Evolutionary conservation across 2,888 invertebrate species (phyloP), one percentile per base, ranked within the genome.

Genomic region (Apantesis nais): DNA sequence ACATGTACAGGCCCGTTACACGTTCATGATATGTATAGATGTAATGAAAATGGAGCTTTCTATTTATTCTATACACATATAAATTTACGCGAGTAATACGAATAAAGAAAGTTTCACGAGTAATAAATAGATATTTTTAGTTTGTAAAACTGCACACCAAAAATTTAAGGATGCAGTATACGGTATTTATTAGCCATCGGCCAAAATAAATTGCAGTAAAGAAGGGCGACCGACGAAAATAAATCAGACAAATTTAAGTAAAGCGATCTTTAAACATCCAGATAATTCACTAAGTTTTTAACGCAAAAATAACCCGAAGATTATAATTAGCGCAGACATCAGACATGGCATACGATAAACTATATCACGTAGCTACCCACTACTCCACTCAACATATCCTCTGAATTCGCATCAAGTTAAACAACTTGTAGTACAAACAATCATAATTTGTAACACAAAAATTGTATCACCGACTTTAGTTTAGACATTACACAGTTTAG

Each of bases 301-400:
- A 78, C 60, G 65, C 78, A 60, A 83, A 81, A 83, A 85, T 79
- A 84, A 83, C 83, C 71, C 70, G 65, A 76, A 77, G 79, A 76
- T 83, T 83, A 84, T 81, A 86, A 88, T 89, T 87, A 88, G 85
- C 84, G 76, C 76, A 81, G 82, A 77, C 76, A 78, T 77, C 83
- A 86, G 85, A 85, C 83, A 77, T 80, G 77, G 74, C 75, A 81
- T 85, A 76, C 73, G 78, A 74, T 82, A 48, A 48, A 48, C 22
- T 22, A 8, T 25, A 12, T 55, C 25, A 62, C 7, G 19, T 16
- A 37, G 3, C 14, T 44, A 48, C 25, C 55, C 25, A 55, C 25
- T 55, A 11, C 25, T 55, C 11, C 4, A 55, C 55, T 55, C 25
- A 25, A 55, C 55, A 55, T 55, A 25, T 55, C 55, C 0, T 29